These are phyloP conservation scores for Theocolax elegans DNA, from an alignment of 1,140 invertebrate species.

Conservation along the genomic window DNA sequence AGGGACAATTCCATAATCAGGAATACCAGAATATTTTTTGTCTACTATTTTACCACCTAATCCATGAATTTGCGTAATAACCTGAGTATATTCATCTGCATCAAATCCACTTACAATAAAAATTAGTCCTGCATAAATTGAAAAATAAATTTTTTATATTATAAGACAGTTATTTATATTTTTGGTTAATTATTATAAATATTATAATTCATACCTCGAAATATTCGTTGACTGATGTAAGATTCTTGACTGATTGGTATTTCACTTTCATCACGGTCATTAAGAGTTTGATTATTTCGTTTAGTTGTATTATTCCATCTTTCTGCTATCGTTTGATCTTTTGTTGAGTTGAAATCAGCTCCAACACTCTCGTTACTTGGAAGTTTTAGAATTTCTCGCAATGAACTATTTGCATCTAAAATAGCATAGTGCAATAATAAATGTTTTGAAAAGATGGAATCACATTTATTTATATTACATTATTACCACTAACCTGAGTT, in stretches of 20 bases:
- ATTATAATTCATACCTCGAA: conserved; percentile 50
- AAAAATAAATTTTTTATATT: conserved; percentile 14
- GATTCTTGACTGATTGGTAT: conserved; percentile 50
- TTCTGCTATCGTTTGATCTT: conserved; percentile 9
- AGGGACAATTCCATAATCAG: conserved; percentile 73
- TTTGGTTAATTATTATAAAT: conserved; percentile 15
- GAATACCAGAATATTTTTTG: conserved; percentile 62
- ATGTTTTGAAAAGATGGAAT: too few relatives aligned
- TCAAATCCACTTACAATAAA: conserved; percentile 65
- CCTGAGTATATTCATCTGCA: conserved; percentile 57
- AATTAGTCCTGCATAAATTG: conserved; percentile 53
- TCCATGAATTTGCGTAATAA: conserved; percentile 60
- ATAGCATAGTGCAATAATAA: background rate
- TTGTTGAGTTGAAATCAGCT: conserved; percentile 6
- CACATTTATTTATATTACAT: background rate
- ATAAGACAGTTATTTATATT: too few relatives aligned
- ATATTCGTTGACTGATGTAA: conserved; percentile 47
- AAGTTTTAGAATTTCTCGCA: conserved; percentile 44
- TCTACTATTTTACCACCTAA: conserved; percentile 67
- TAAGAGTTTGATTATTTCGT: background rate
- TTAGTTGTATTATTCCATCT: conserved; percentile 21
- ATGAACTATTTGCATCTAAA: conserved; percentile 34
- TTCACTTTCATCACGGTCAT: conserved; percentile 41
- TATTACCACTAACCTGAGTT: conserved; percentile 29
- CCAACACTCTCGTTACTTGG: conserved; percentile 20